Evolutionary conservation across 2,113 vertebrate species (phyloP).

Genomic region (Pelobates fuscus): DNA sequence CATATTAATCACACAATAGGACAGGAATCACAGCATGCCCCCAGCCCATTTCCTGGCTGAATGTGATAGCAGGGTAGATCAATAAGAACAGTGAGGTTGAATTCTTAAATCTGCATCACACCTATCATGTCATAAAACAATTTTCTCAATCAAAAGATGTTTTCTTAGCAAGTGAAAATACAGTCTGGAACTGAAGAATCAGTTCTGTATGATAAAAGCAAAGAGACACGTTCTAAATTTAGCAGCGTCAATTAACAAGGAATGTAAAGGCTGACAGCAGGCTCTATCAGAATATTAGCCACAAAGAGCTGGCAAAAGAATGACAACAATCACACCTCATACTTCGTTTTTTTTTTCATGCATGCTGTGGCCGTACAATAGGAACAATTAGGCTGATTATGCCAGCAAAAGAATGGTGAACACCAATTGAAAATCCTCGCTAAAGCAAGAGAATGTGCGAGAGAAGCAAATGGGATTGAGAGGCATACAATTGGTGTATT

Average conservation of each 20-base stretch:
- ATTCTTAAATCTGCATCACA: no score
- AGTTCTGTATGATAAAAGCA: background rate
- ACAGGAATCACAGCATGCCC: no score
- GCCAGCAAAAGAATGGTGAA: background rate
- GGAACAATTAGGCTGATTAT: background rate
- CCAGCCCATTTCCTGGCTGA: no score
- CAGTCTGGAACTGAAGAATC: background rate
- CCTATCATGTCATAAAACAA: background rate
- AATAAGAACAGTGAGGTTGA: no score
- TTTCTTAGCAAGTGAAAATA: background rate
- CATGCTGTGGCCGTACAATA: conserved; percentile 2
- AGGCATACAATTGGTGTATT: background rate
- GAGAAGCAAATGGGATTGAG: background rate
- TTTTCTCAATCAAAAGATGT: background rate
- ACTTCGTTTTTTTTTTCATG: background rate
- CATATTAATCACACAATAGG: no score
- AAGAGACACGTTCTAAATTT: background rate
- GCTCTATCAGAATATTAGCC: background rate
- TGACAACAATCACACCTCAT: conserved; percentile 6
- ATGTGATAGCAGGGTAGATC: no score
- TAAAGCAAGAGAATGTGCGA: background rate
- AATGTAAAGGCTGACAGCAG: background rate
- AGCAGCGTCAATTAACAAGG: background rate
- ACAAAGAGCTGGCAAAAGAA: conserved; percentile 11
- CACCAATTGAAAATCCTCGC: background rate